Evolutionary conservation across 2,113 vertebrate genomes (phyloP).

Genomic region (Chroicocephalus ridibundus): DNA sequence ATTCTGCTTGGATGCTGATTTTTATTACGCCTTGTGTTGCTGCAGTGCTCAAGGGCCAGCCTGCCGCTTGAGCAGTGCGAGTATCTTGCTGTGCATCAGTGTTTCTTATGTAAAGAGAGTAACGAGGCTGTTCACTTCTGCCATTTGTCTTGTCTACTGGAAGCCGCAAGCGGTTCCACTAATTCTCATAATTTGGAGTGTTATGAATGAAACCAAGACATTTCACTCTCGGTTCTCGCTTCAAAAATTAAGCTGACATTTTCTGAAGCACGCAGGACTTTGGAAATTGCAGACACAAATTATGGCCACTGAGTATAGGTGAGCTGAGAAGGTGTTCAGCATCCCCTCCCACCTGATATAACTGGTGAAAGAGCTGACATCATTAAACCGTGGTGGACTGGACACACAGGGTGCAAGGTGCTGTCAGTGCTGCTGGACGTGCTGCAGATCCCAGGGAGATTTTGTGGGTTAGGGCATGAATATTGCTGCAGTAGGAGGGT

Average conservation of each 20-base stretch:
- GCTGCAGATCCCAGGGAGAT: background rate
- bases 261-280: background rate
- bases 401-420: background rate
- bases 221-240: background rate
- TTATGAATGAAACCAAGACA: background rate
- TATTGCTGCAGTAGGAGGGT: background rate
- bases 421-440: background rate
- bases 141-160: background rate
- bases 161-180: background rate
- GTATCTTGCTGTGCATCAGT: background rate
- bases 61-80: background rate
- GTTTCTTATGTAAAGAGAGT: background rate
- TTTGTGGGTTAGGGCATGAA: background rate
- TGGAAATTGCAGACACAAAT: background rate
- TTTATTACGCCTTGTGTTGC: background rate
- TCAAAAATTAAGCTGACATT: background rate
- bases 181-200: background rate
- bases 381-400: background rate
- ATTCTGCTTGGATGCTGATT: background rate
- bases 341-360: background rate
- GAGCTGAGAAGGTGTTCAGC: background rate
- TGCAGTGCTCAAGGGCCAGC: background rate
- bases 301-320: background rate
- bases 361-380: background rate
- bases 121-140: background rate